Evolutionary conservation across 2,113 vertebrate genomes (phyloP).

Genomic region (Chrysemys picta): DNA sequence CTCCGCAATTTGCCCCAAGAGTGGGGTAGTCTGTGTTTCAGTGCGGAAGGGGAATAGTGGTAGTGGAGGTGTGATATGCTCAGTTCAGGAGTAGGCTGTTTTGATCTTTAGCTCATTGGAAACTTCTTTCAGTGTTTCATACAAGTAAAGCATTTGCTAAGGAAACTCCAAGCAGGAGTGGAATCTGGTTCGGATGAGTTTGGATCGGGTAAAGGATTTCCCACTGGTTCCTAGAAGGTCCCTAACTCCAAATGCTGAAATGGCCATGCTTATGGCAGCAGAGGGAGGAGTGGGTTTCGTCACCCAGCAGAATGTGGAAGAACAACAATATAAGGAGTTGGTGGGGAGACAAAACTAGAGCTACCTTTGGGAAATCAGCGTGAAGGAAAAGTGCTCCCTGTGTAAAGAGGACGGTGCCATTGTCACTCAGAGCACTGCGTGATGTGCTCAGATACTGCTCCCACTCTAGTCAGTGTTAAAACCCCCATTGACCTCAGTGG

Average conservation of each 20-base stretch:
- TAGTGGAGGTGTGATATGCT: fast-evolving
- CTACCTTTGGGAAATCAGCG: not conserved
- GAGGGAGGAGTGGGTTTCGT: not conserved
- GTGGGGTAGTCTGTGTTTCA: not conserved
- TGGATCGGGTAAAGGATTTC: fast-evolving
- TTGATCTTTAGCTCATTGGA: fast-evolving
- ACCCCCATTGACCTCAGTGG: too few species aligned
- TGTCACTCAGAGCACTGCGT: too few species aligned
- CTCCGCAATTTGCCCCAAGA: not conserved
- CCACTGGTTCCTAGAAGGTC: fast-evolving
- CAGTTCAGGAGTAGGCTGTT: not conserved
- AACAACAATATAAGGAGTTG: not conserved
- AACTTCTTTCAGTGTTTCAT: fast-evolving
- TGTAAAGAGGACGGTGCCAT: too few species aligned
- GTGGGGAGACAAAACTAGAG: not conserved
- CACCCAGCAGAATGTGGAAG: not conserved
- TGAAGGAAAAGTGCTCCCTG: not conserved
- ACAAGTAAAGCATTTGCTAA: not conserved
- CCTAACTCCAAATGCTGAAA: fast-evolving
- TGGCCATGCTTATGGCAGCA: fast-evolving
- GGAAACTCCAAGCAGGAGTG: not conserved
- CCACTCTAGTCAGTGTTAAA: too few species aligned
- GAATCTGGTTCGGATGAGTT: conserved; percentile 34
- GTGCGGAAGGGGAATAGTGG: fast-evolving
- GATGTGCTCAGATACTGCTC: too few species aligned